Percentiles rank a stretch among this genome's conserved stretches.
Conservation (phyloP, 2,113 vertebrate genomes). For the Pipra filicauda region DNA sequence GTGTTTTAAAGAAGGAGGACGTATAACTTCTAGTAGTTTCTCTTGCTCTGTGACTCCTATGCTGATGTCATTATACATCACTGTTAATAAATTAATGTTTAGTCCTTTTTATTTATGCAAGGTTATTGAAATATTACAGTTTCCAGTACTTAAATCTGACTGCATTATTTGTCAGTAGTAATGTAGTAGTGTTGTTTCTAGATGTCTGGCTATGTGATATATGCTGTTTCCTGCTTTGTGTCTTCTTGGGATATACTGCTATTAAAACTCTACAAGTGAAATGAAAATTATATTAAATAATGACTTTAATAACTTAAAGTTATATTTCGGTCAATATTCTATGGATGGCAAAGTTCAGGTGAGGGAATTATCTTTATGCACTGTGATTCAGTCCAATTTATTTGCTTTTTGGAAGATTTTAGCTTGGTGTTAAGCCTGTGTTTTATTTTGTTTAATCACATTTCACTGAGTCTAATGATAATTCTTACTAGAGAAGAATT, state of each 20-base stretch:
- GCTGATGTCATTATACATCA: background rate
- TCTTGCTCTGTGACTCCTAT: background rate
- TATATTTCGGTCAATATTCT: background rate
- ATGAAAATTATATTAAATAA: background rate
- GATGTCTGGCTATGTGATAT: background rate
- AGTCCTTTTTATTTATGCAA: background rate
- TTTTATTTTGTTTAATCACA: conserved; percentile 1
- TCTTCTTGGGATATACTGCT: background rate
- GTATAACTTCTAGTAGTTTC: background rate
- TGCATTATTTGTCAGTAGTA: background rate
- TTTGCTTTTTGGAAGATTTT: background rate
- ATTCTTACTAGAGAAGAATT: background rate
- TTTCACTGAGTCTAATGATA: background rate
- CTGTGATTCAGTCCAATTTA: background rate
- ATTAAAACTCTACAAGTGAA: background rate
- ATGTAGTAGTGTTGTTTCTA: background rate
- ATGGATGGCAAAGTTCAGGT: background rate
- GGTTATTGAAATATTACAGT: background rate
- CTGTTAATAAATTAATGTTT: background rate
- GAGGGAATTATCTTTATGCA: background rate
- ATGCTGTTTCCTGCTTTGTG: background rate
- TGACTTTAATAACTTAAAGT: background rate
- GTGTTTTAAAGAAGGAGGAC: background rate
- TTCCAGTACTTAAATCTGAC: background rate
- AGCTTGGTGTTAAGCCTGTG: background rate